Evolutionary conservation across 2,888 invertebrate genomes (phyloP).

Genomic region (Euzetes globulus): DNA sequence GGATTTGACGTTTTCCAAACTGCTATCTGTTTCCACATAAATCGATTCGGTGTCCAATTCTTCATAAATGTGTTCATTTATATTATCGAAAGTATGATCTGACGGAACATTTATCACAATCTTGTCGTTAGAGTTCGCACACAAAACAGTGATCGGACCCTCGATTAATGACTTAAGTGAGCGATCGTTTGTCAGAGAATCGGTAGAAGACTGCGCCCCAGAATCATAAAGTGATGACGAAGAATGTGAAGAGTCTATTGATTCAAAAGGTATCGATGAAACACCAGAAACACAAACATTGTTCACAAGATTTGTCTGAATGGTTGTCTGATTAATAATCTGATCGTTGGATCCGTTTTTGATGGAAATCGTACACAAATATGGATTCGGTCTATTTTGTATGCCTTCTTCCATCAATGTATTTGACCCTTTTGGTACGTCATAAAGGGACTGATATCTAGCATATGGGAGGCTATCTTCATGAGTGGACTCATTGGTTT

Average conservation of each 20-base stretch:
- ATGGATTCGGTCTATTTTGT: neutral
- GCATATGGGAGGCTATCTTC: neutral
- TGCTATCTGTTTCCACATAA: conserved; percentile 20
- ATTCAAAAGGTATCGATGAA: neutral
- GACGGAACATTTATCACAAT: conserved; percentile 36
- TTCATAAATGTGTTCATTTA: conserved; percentile 37
- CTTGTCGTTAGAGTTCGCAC: conserved; percentile 25
- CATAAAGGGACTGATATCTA: neutral
- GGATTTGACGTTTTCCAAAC: conserved; percentile 25
- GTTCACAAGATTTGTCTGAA: neutral
- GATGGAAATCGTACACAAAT: conserved; percentile 23
- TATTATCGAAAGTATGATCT: neutral
- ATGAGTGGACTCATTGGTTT: neutral
- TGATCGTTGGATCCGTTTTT: conserved; percentile 4
- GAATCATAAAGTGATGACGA: conserved; percentile 31
- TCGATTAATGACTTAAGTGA: neutral
- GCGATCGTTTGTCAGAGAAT: neutral
- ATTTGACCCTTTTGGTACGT: neutral
- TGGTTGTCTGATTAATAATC: neutral
- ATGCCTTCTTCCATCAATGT: neutral
- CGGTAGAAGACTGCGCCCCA: neutral
- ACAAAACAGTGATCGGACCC: conserved; percentile 7
- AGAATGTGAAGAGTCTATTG: conserved; percentile 13
- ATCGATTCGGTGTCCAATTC: conserved; percentile 31
- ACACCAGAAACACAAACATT: neutral